A percentile compares a stretch with the other conserved stretches of the same genome.
Evolutionary conservation across 2,113 vertebrate genomes (phyloP).

Genomic region (Hassar affinis): DNA sequence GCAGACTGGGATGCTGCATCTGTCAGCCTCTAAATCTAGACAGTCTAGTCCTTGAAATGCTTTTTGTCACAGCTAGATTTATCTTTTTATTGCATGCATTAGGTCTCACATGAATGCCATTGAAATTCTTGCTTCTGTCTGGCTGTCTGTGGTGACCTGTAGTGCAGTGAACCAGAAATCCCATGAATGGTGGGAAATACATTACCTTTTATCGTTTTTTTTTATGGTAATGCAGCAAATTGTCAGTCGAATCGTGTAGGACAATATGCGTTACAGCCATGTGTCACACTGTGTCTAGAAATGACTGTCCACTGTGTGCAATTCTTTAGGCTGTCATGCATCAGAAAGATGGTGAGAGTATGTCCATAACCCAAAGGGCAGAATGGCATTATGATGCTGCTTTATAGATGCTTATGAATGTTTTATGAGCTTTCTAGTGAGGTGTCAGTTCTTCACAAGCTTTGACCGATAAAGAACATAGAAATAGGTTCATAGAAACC

Average conservation of each 20-base stretch:
- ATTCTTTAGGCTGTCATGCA: neutral
- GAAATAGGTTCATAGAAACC: constrained; percentile 12
- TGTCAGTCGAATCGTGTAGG: neutral
- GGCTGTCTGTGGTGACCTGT: neutral
- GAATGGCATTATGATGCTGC: neutral
- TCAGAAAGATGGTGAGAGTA: neutral
- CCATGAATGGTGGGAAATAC: neutral
- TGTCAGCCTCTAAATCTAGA: neutral
- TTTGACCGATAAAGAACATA: constrained; percentile 33
- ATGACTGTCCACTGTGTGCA: neutral
- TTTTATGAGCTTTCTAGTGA: constrained; percentile 48
- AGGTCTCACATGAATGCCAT: neutral
- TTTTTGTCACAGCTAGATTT: neutral
- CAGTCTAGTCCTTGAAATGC: neutral
- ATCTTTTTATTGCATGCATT: neutral
- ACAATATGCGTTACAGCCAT: neutral
- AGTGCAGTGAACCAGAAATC: neutral
- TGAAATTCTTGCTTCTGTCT: neutral
- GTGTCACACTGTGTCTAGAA: neutral
- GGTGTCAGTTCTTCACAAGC: constrained; percentile 57
- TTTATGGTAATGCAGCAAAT: neutral
- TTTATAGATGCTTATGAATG: constrained; percentile 41
- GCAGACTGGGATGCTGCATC: neutral
- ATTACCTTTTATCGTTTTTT: neutral
- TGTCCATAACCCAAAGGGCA: neutral